Evolutionary conservation across 2,888 invertebrate genomes (phyloP).

Genomic region (Dinocampus coccinellae): DNA sequence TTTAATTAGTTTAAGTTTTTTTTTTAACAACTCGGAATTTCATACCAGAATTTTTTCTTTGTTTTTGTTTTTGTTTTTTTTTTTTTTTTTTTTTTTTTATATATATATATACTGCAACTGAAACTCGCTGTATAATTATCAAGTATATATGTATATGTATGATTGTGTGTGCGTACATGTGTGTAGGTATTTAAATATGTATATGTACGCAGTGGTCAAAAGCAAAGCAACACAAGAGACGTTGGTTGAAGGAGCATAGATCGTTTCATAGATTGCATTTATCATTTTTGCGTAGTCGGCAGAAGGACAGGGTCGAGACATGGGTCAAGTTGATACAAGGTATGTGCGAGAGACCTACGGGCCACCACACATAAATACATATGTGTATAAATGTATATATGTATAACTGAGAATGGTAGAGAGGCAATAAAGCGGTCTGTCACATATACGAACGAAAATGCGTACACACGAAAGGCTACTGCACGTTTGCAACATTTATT

Average conservation of each 20-base stretch:
- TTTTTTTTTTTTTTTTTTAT: no score
- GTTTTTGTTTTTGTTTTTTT: no score
- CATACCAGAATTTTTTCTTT: no score
- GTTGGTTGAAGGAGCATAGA: slow-evolving; percentile 42
- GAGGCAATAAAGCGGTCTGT: slow-evolving; percentile 47
- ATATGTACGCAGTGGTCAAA: neutral
- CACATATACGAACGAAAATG: slow-evolving; percentile 36
- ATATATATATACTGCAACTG: no score
- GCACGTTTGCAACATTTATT: slow-evolving; percentile 23
- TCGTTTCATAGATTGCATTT: slow-evolving; percentile 45
- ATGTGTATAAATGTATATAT: neutral
- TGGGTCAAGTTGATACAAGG: slow-evolving; percentile 47
- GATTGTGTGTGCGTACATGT: neutral
- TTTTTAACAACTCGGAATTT: no score
- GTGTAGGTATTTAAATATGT: slow-evolving; percentile 5
- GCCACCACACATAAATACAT: slow-evolving; percentile 1
- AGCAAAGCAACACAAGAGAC: slow-evolving; percentile 31
- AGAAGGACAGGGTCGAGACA: slow-evolving; percentile 41
- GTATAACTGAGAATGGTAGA: slow-evolving; percentile 14
- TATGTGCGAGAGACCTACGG: slow-evolving; percentile 31
- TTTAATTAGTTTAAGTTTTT: no score
- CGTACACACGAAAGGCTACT: slow-evolving; percentile 33
- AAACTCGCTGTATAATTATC: no score
- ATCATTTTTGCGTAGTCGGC: slow-evolving; percentile 45
- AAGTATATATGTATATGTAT: no score